Conservation (phyloP, 35 echinoderm and acorn worm genomes). For the Eucidaris tribuloides region DNA sequence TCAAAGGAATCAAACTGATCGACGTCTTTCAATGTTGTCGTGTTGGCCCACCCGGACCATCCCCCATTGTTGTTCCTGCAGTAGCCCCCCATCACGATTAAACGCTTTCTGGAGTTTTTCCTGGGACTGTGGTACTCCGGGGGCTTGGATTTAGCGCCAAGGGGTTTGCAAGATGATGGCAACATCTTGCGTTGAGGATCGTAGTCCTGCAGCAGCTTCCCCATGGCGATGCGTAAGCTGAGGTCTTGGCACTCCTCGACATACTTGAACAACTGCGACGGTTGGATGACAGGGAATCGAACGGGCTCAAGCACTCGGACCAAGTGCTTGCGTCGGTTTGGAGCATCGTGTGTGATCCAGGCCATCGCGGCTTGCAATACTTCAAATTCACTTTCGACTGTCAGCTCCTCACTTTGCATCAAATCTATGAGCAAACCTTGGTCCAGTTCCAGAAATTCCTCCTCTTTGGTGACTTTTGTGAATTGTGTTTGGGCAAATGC, state of each 20-base stretch:
- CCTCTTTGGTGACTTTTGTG: slow-evolving; percentile 47
- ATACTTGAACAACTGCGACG: slow-evolving; percentile 60
- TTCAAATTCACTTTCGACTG: slow-evolving; percentile 88
- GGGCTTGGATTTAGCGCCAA: neutral
- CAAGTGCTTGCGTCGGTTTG: slow-evolving; percentile 52
- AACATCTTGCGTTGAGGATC: slow-evolving; percentile 52
- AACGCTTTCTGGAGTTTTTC: slow-evolving; percentile 64
- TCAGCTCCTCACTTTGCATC: slow-evolving; percentile 61
- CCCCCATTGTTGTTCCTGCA: slow-evolving; percentile 49
- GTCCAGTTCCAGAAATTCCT: slow-evolving; percentile 71
- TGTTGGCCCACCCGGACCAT: slow-evolving; percentile 62
- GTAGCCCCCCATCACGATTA: slow-evolving; percentile 87
- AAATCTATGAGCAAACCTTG: slow-evolving; percentile 38
- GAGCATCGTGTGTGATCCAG: slow-evolving; percentile 77
- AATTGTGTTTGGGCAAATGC: slow-evolving; percentile 61
- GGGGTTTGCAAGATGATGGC: neutral
- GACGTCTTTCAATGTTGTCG: slow-evolving; percentile 54
- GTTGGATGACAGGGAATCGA: slow-evolving; percentile 73
- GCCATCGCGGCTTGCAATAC: slow-evolving; percentile 74
- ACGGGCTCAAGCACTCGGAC: slow-evolving; percentile 73
- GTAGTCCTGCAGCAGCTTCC: slow-evolving; percentile 70
- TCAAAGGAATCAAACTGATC: slow-evolving; percentile 81
- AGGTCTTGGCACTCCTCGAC: slow-evolving; percentile 76
- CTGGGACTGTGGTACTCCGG: slow-evolving; percentile 52
- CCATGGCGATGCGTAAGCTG: slow-evolving; percentile 64